Evolutionary conservation across 2,797 vertebrate genomes (phyloP), one percentile per base, ranked within the genome.

Genomic region (Phoebastria nigripes): DNA sequence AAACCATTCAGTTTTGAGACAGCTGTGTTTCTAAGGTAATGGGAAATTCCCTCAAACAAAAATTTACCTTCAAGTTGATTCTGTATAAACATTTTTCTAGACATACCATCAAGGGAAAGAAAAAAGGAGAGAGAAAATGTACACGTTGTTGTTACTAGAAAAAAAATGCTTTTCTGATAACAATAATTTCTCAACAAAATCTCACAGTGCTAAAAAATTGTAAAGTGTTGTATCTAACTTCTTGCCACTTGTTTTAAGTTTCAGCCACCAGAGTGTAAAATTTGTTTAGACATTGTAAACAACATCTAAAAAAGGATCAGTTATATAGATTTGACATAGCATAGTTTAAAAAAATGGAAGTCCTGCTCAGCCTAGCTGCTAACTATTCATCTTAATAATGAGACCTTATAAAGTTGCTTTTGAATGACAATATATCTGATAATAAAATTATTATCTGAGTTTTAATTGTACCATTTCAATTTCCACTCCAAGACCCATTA

Each of bases 361-460:
- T 89, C 61, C 61, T 76, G 15, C 76, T 89, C 87, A 91, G 54
- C 42, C 49, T 92, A 93, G 13, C 44, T 73, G 55, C 91, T 85
- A 86, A 59, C 49, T 31, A n/a, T 82, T 94, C 79, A 63, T 92
- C 93, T 95, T 83, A 69, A 41, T 46, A 12, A 82, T 4, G 18
- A 91, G 41, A 92, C 35, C 41, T 62, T 93, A 94, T 39, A 78
- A 70, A 87, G 47, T 56, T 71, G 54, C 22, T 89, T 93, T 87
- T 87, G 69, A 78, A 66, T 66, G 69, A 78, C 47, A 31, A 8
- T 22, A 12, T 52, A 25, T 69, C 66, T 92, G 49, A 63, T 90
- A 90, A 82, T 72, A 80, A 55, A 91, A 47, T 70, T 61, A 94
- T 93, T 85, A 90, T 83, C 67, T 44, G 65, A 78, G 69, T 90